These are phyloP conservation scores for Notodonta ziczac DNA, from an alignment of 2,888 invertebrate species.

Conservation along the genomic window DNA sequence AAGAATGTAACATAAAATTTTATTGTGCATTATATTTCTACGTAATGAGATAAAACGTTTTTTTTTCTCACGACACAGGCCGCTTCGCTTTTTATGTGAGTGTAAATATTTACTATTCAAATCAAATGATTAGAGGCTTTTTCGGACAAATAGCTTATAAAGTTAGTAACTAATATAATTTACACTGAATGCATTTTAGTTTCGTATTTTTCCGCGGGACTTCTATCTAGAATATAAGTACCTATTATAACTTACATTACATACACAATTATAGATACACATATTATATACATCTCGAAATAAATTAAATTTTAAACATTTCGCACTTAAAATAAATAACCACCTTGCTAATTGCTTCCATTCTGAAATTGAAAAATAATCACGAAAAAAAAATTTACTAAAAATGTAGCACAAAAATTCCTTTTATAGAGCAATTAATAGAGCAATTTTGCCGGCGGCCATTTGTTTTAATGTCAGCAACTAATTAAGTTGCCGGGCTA, in stretches of 20 bases:
- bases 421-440: constrained; percentile 31
- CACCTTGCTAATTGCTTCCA: background rate
- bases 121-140: background rate
- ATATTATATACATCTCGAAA: too few species aligned
- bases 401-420: constrained; percentile 29
- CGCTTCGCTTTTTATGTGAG: constrained; percentile 20
- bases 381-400: constrained; percentile 5
- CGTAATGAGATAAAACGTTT: constrained; percentile 23
- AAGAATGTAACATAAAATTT: constrained; percentile 36
- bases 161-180: too few species aligned
- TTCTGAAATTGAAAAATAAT: background rate
- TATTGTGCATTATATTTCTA: constrained; percentile 28
- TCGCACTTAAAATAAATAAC: background rate
- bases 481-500: constrained; percentile 37
- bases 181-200: too few species aligned
- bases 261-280: too few species aligned
- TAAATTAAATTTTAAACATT: too few species aligned
- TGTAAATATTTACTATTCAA: constrained; percentile 16
- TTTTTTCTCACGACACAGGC: constrained; percentile 29
- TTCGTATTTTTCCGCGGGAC: too few species aligned
- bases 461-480: constrained; percentile 40
- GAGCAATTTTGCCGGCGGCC: constrained; percentile 33
- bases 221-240: too few species aligned
- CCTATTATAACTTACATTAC: too few species aligned
- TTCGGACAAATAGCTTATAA: too few species aligned